These are phyloP conservation scores for Heliocidaris erythrogramma DNA, from an alignment of 35 echinoderm and acorn worm species.

Conservation along the genomic window DNA sequence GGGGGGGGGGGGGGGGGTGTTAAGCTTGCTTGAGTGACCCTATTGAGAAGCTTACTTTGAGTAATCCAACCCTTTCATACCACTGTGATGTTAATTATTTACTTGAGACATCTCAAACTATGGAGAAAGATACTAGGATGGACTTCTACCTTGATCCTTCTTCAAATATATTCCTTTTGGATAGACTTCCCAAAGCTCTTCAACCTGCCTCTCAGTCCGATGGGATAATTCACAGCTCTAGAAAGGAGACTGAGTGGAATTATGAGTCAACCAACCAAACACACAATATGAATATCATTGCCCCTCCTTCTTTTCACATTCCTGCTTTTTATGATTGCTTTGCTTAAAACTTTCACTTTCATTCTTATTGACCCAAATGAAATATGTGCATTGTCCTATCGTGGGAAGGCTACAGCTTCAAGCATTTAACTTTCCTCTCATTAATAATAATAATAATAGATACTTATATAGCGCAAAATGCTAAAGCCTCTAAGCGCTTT, in stretches of 20 bases:
- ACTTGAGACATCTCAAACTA: neutral
- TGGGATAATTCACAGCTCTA: neutral
- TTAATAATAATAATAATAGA: no score
- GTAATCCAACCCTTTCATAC: neutral
- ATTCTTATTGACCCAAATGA: neutral
- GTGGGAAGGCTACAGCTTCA: neutral
- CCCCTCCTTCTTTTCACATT: neutral
- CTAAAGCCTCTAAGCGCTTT: no score
- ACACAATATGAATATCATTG: neutral
- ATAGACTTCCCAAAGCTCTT: neutral
- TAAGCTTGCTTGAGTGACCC: neutral
- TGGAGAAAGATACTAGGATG: neutral
- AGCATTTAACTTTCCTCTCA: neutral
- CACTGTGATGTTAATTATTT: neutral
- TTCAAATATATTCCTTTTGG: neutral
- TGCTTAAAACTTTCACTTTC: neutral
- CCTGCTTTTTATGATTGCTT: neutral
- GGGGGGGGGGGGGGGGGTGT: no score
- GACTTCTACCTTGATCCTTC: neutral
- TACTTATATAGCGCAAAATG: no score
- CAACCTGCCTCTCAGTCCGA: neutral
- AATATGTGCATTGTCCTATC: neutral
- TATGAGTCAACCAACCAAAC: neutral
- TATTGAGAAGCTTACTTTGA: neutral
- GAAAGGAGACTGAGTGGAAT: neutral